A percentile compares a stretch with the other conserved stretches of the same genome.
These are phyloP conservation scores for Xylocampa areola DNA, from an alignment of 2,888 invertebrate genomes.

Conservation along the genomic window DNA sequence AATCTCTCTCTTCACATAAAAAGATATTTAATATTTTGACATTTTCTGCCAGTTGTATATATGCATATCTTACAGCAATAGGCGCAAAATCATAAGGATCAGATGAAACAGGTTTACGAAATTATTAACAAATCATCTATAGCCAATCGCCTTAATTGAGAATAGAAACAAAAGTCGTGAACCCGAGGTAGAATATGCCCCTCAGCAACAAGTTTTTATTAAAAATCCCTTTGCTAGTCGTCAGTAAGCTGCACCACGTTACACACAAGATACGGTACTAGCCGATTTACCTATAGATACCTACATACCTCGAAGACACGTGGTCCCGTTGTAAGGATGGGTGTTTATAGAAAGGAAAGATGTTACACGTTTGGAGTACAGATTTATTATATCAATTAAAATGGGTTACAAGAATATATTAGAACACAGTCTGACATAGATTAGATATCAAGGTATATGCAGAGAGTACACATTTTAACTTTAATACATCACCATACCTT, in stretches of 20 bases:
- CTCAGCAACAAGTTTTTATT: constrained; percentile 43
- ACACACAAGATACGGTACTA: not conserved
- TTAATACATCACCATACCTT: too few species aligned
- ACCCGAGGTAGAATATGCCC: constrained; percentile 35
- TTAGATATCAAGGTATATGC: too few species aligned
- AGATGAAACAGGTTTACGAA: constrained; percentile 43
- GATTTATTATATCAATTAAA: too few species aligned
- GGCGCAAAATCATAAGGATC: constrained; percentile 26
- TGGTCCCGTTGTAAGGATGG: constrained; percentile 24
- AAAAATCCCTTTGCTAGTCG: constrained; percentile 22
- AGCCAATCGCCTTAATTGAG: constrained; percentile 17
- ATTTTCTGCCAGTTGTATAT: too few species aligned
- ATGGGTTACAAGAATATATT: too few species aligned
- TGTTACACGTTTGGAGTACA: too few species aligned
- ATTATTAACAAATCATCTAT: constrained; percentile 33
- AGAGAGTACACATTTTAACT: too few species aligned
- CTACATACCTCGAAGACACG: constrained; percentile 1
- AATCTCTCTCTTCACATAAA: too few species aligned
- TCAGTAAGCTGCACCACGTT: too few species aligned
- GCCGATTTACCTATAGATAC: not conserved
- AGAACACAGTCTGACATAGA: too few species aligned
- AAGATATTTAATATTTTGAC: too few species aligned
- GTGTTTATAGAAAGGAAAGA: too few species aligned
- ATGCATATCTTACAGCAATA: constrained; percentile 54
- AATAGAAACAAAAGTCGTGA: constrained; percentile 41